phyloP scores from a whole-genome alignment of 2,113 vertebrate species.

The Mionectes macconnelli region DNA sequence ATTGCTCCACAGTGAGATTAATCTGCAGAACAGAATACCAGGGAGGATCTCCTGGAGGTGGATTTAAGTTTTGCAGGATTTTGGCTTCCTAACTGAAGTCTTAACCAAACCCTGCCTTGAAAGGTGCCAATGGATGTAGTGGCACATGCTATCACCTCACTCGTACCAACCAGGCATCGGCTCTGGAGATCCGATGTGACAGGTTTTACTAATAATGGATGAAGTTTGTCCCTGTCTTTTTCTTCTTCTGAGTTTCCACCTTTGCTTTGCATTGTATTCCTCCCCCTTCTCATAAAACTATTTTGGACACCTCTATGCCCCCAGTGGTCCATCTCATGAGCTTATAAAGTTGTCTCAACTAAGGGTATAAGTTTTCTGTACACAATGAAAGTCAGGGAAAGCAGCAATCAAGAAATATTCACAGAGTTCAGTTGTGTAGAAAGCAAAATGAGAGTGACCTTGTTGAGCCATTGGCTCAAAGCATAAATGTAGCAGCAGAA shows the following conservation, averaged over 20 bases:
- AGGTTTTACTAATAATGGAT: neutral
- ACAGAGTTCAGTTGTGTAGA: neutral
- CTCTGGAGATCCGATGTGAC: neutral
- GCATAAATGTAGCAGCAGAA: neutral
- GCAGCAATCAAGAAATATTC: neutral
- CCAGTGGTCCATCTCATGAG: neutral
- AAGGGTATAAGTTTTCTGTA: neutral
- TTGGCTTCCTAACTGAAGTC: neutral
- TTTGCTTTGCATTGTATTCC: neutral
- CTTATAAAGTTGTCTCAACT: neutral
- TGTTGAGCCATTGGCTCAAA: slow-evolving; percentile 5
- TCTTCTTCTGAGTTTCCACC: neutral
- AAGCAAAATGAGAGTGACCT: neutral
- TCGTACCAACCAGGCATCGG: neutral
- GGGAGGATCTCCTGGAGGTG: neutral
- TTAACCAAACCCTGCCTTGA: neutral
- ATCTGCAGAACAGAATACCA: neutral
- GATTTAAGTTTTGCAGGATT: neutral
- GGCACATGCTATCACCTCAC: neutral
- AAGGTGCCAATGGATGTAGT: neutral
- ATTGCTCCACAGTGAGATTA: neutral
- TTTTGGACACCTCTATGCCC: neutral
- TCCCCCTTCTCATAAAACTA: neutral
- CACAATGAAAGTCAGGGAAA: neutral
- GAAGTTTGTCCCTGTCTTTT: neutral